These are phyloP conservation scores for Otocyon megalotis DNA, from an alignment of 2,113 vertebrate genomes.

Conservation along the genomic window DNA sequence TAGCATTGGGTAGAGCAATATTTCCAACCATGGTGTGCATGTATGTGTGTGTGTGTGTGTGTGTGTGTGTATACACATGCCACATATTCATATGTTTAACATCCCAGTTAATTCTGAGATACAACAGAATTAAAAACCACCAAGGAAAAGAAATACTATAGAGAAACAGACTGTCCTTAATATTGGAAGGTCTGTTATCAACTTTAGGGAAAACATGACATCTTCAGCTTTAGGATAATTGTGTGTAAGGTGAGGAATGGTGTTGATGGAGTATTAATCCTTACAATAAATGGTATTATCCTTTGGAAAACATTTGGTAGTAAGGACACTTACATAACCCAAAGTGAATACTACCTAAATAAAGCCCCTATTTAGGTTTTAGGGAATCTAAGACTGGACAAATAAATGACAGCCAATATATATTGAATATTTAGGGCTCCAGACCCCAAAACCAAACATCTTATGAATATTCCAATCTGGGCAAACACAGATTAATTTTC, in stretches of 20 bases:
- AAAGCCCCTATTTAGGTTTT: not conserved
- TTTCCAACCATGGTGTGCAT: not conserved
- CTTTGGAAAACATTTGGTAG: not conserved
- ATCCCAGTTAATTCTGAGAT: not conserved
- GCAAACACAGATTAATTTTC: not conserved
- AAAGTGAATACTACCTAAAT: not conserved
- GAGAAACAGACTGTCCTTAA: not conserved
- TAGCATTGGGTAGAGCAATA: no score
- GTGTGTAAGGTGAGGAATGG: not conserved
- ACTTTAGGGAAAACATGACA: not conserved
- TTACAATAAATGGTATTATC: not conserved
- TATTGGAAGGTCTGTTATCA: not conserved
- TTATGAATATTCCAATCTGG: not conserved
- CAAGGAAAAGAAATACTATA: not conserved
- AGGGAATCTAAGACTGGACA: not conserved
- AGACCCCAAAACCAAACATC: not conserved
- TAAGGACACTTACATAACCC: not conserved
- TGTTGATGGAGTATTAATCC: not conserved
- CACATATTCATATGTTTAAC: not conserved
- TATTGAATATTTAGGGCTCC: not conserved
- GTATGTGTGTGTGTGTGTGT: not conserved
- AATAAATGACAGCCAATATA: not conserved
- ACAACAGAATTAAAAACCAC: not conserved
- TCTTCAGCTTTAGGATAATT: not conserved
- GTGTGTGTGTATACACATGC: not conserved